These are phyloP conservation scores for Coryphaenoides rupestris DNA, from an alignment of 2,113 vertebrate genomes.

Conservation along the genomic window DNA sequence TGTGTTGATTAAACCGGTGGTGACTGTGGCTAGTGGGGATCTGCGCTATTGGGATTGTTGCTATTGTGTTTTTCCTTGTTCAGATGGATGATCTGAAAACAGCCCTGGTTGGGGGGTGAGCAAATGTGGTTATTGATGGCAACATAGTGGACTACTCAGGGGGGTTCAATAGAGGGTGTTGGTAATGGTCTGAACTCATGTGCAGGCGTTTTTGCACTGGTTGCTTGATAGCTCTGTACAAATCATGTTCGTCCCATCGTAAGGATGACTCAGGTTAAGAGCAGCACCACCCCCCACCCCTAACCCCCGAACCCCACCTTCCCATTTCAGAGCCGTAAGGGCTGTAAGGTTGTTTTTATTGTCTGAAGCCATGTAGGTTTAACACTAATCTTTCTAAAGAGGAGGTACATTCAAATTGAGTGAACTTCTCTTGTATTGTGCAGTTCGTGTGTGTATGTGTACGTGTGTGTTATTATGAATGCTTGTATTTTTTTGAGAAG, in stretches of 20 bases:
- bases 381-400: conserved; percentile 47
- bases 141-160: conserved; percentile 15
- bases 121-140: conserved; percentile 17
- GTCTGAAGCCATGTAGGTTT: conserved; percentile 43
- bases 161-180: background rate
- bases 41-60: conserved; percentile 66
- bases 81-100: conserved; percentile 32
- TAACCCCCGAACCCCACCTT: conserved; percentile 20
- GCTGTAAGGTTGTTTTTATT: conserved; percentile 43
- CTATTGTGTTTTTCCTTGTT: conserved; percentile 68
- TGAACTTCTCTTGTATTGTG: conserved; percentile 37
- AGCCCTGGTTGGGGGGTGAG: conserved; percentile 41
- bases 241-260: conserved; percentile 16
- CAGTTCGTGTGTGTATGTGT: conserved; percentile 12
- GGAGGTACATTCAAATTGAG: conserved; percentile 15
- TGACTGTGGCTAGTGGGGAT: conserved; percentile 62
- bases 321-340: conserved; percentile 44
- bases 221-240: conserved; percentile 25
- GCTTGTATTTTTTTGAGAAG: conserved; percentile 2
- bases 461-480: background rate
- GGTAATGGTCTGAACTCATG: background rate
- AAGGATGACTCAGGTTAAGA: conserved; percentile 39
- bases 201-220: background rate
- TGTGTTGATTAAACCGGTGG: conserved; percentile 71
- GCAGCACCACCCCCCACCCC: conserved; percentile 3